phyloP scores from a whole-genome alignment of 2,113 vertebrate genomes.

The Cavia aperea region DNA sequence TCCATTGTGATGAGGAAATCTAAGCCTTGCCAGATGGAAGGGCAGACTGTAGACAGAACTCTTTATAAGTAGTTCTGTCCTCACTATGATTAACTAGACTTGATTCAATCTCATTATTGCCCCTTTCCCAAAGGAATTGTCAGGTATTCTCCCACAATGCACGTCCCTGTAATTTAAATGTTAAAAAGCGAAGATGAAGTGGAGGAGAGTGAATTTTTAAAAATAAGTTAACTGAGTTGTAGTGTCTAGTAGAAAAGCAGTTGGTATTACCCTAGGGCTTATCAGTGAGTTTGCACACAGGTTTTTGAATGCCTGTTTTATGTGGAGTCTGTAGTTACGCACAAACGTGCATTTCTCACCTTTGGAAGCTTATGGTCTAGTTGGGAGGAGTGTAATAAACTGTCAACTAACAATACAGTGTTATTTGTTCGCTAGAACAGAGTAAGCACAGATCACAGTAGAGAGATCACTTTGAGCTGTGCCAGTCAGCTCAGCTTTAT shows the following conservation, averaged over 20 bases:
- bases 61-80: conserved; percentile 25
- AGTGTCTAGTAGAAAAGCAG: conserved; percentile 42
- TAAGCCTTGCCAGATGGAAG: neutral
- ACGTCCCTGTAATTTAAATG: conserved; percentile 53
- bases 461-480: neutral
- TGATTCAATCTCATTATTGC: conserved; percentile 32
- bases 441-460: neutral
- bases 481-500: neutral
- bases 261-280: conserved; percentile 38
- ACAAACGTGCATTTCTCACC: neutral
- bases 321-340: neutral
- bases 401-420: neutral
- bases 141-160: conserved; percentile 40
- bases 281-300: conserved; percentile 5
- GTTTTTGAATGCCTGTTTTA: conserved; percentile 7
- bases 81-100: conserved; percentile 44
- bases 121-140: conserved; percentile 33
- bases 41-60: conserved; percentile 30
- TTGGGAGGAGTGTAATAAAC: neutral
- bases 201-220: conserved; percentile 28
- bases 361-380: neutral
- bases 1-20: conserved; percentile 12
- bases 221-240: conserved; percentile 41
- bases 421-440: neutral
- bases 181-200: conserved; percentile 54